Percentiles rank a stretch among this genome's conserved stretches.
phyloP scores from a whole-genome alignment of 2,113 vertebrate genomes.

The Trogon melanurus region DNA sequence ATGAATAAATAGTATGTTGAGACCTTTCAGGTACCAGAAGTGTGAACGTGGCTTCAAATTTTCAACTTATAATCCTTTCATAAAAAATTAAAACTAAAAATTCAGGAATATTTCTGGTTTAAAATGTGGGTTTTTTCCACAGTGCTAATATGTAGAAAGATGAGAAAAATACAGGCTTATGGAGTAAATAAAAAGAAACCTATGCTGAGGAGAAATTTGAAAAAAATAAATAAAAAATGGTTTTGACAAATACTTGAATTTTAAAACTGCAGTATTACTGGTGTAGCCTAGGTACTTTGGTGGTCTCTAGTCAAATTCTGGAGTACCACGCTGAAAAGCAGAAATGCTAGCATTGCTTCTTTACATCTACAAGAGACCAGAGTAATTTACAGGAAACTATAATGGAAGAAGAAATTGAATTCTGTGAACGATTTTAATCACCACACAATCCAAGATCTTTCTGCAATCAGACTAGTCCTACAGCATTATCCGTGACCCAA shows the following conservation, averaged over 20 bases:
- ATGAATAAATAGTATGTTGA: background rate
- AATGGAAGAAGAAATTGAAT: background rate
- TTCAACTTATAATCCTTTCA: background rate
- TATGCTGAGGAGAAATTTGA: background rate
- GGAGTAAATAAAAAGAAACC: background rate
- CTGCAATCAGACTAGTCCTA: background rate
- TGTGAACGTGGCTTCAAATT: background rate
- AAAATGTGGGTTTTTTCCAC: background rate
- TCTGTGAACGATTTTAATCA: background rate
- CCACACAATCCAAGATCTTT: background rate
- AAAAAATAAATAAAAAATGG: background rate
- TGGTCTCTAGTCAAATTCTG: background rate
- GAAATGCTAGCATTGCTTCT: background rate
- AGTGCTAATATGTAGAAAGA: background rate
- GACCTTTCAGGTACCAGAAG: background rate
- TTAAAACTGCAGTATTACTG: background rate
- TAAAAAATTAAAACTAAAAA: background rate
- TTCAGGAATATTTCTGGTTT: background rate
- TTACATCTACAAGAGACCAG: background rate
- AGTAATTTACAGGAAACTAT: background rate
- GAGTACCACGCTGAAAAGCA: background rate
- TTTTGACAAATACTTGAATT: background rate
- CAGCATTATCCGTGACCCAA: background rate
- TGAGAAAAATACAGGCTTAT: background rate
- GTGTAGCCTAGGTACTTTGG: background rate